Conservation (phyloP, 2,113 vertebrate species). For the Nansenia antarctica region DNA sequence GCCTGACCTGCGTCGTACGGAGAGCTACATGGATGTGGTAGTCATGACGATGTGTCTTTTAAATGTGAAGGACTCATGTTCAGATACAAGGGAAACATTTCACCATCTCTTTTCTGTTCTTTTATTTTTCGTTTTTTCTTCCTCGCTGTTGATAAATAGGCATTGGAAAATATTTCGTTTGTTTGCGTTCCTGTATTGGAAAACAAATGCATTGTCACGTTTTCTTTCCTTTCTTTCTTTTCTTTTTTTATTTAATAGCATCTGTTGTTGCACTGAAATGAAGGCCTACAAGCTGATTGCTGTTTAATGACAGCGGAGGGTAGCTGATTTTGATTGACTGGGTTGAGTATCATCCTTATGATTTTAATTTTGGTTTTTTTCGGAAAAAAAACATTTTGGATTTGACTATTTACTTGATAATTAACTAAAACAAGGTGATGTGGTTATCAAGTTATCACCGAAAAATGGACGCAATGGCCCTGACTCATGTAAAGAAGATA, state of each 20-base stretch:
- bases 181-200: constrained; percentile 38
- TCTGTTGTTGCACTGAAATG: constrained; percentile 73
- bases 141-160: constrained; percentile 36
- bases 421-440: constrained; percentile 14
- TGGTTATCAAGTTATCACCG: constrained; percentile 1
- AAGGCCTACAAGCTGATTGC: constrained; percentile 67
- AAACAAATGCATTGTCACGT: constrained; percentile 10
- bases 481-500: constrained; percentile 9
- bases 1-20: constrained; percentile 26
- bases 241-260: constrained; percentile 36
- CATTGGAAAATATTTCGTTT: constrained; percentile 35
- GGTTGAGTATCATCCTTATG: constrained; percentile 41
- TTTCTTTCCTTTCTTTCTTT: too few species aligned
- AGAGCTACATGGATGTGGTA: constrained; percentile 24
- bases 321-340: constrained; percentile 62
- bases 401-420: constrained; percentile 18
- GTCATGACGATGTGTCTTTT: neutral
- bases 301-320: constrained; percentile 64
- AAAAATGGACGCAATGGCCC: constrained; percentile 23
- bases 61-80: constrained; percentile 10
- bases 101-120: constrained; percentile 19
- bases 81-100: constrained; percentile 35
- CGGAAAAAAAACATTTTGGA: constrained; percentile 14
- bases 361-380: too few species aligned
- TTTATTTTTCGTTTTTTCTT: constrained; percentile 1